A percentile compares a stretch with the other conserved stretches of the same genome.
phyloP scores from a whole-genome alignment of 2,888 invertebrate genomes.

The Leucozona laternaria region DNA sequence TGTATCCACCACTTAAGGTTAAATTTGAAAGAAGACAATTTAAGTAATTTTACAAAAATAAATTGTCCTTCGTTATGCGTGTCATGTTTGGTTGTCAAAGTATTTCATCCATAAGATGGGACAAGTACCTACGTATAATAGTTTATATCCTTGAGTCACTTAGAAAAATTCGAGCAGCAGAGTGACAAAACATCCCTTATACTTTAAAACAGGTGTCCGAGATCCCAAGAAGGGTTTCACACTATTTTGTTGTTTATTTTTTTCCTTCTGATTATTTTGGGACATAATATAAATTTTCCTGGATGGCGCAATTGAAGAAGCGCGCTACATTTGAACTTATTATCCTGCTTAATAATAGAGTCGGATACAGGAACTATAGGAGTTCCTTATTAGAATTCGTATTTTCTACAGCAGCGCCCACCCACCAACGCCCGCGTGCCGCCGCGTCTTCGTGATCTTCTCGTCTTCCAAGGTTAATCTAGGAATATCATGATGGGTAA shows the following conservation, averaged over 20 bases:
- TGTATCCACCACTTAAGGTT: slow-evolving; percentile 20
- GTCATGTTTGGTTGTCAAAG: slow-evolving; percentile 37
- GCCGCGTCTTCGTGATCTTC: background rate
- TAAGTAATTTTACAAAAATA: slow-evolving; percentile 48
- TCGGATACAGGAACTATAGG: slow-evolving; percentile 12
- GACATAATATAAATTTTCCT: slow-evolving; percentile 41
- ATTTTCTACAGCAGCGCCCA: background rate
- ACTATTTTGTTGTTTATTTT: slow-evolving; percentile 7
- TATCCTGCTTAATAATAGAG: slow-evolving; percentile 49
- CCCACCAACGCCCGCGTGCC: background rate
- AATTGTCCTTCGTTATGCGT: slow-evolving; percentile 23
- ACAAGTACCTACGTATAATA: too few relatives aligned
- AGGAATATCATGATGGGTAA: slow-evolving; percentile 58
- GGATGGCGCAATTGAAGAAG: slow-evolving; percentile 59
- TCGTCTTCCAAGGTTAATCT: slow-evolving; percentile 51
- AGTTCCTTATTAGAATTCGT: slow-evolving; percentile 28
- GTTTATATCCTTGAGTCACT: slow-evolving; percentile 42
- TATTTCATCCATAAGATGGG: slow-evolving; percentile 32
- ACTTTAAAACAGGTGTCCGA: slow-evolving; percentile 65
- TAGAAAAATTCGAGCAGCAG: background rate
- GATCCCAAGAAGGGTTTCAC: slow-evolving; percentile 57
- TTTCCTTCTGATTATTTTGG: background rate
- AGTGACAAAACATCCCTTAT: slow-evolving; percentile 15
- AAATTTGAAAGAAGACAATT: slow-evolving; percentile 58
- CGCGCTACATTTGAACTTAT: slow-evolving; percentile 63